Evolutionary conservation across 2,113 vertebrate genomes (phyloP).

Genomic region (Microtus oregoni): DNA sequence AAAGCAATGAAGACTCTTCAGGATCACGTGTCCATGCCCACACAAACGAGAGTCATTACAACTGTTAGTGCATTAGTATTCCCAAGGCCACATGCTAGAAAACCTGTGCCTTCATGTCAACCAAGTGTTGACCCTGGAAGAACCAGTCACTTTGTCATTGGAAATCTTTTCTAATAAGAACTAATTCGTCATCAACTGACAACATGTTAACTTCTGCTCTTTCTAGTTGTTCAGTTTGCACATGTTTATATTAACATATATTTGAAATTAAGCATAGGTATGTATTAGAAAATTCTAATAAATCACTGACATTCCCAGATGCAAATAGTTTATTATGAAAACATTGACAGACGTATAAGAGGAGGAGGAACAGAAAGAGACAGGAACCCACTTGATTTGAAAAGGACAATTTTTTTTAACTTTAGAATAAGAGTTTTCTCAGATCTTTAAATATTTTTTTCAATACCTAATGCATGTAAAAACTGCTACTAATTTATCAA

Average conservation of each 20-base stretch:
- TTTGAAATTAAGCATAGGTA: neutral
- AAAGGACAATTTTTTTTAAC: neutral
- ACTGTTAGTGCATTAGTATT: neutral
- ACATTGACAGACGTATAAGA: neutral
- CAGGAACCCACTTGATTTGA: neutral
- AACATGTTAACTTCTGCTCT: conserved; percentile 25
- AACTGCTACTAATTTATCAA: neutral
- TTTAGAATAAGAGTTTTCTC: neutral
- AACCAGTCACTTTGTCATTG: neutral
- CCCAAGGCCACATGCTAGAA: neutral
- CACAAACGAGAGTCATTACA: neutral
- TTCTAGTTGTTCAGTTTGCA: neutral
- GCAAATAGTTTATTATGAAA: conserved; percentile 6
- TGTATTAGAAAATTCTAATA: conserved; percentile 38
- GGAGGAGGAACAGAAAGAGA: neutral
- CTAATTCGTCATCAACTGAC: neutral
- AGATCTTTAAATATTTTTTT: neutral
- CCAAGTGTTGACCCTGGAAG: neutral
- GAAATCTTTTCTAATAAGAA: conserved; percentile 1
- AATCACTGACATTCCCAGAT: neutral
- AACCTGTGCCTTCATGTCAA: neutral
- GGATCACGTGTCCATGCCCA: neutral
- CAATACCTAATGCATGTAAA: neutral
- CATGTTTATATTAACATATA: neutral
- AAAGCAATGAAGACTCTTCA: neutral